Conservation (phyloP, 2,113 vertebrate genomes). For the Clarias magur region DNA sequence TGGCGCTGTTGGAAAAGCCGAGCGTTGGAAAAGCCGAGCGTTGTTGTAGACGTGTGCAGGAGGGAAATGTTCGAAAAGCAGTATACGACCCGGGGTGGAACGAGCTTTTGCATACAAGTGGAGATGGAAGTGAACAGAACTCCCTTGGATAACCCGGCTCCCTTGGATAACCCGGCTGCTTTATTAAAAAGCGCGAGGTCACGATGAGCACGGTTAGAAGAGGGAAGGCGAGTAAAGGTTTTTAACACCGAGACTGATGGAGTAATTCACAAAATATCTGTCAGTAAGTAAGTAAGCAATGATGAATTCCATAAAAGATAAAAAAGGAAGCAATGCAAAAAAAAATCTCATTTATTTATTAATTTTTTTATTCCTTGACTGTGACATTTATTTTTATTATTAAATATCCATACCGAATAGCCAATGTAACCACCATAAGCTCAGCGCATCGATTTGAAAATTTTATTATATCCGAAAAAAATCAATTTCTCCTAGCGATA, state of each 20-base stretch:
- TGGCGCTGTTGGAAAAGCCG: slow-evolving; percentile 23
- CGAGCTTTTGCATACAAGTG: slow-evolving; percentile 3
- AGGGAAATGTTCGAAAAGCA: slow-evolving; percentile 30
- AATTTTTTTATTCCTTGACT: neutral
- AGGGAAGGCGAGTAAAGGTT: slow-evolving; percentile 20
- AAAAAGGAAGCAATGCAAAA: no score
- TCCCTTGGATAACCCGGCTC: slow-evolving; percentile 31
- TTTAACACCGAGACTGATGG: slow-evolving; percentile 18
- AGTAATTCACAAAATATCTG: slow-evolving; percentile 38
- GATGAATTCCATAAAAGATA: no score
- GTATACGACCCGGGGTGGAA: neutral
- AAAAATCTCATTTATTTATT: no score
- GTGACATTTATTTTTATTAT: neutral
- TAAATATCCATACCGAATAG: neutral
- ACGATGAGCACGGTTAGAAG: neutral
- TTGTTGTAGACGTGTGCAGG: slow-evolving; percentile 33
- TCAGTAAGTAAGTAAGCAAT: neutral
- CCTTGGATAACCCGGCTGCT: slow-evolving; percentile 32
- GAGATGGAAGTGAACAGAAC: slow-evolving; percentile 21
- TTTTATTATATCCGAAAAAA: neutral
- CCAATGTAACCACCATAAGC: neutral
- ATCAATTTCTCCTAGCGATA: neutral
- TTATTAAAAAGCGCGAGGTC: slow-evolving; percentile 47
- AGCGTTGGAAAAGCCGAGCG: neutral
- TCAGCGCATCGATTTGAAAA: neutral